Conservation (phyloP, 2,797 vertebrate genomes). For the Pantherophis vulpinus region DNA sequence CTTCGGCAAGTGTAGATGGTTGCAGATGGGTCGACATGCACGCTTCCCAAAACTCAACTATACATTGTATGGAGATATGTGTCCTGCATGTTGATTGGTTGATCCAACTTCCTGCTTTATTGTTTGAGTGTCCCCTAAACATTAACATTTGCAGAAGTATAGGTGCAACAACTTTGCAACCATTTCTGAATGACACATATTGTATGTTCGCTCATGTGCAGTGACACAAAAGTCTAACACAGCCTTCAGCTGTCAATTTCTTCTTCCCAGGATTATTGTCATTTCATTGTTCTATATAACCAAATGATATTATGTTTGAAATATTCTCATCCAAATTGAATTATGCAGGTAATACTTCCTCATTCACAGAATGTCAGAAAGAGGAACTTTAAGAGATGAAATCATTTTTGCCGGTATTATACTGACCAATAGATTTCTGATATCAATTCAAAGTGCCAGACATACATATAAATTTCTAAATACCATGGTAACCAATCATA, state of each 20-base stretch:
- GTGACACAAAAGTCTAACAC: background rate
- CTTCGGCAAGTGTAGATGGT: background rate
- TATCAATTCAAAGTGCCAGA: background rate
- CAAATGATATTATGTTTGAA: background rate
- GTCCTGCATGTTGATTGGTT: background rate
- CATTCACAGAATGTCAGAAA: background rate
- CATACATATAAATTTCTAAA: background rate
- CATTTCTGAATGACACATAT: background rate
- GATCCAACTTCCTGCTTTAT: background rate
- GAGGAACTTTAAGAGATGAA: background rate
- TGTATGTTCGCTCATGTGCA: background rate
- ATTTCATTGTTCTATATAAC: background rate
- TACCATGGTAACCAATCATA: background rate
- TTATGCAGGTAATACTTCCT: background rate
- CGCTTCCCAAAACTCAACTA: too few relatives aligned
- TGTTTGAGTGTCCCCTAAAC: too few relatives aligned
- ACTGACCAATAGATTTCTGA: background rate
- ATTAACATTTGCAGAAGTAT: too few relatives aligned
- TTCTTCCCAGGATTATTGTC: background rate
- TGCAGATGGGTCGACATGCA: too few relatives aligned
- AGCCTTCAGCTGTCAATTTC: background rate
- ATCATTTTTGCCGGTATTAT: background rate
- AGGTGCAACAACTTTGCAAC: too few relatives aligned
- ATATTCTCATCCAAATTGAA: too few relatives aligned
- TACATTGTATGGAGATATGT: too few relatives aligned